Evolutionary conservation across 2,113 vertebrate species (phyloP).

Genomic region (Agapornis roseicollis): DNA sequence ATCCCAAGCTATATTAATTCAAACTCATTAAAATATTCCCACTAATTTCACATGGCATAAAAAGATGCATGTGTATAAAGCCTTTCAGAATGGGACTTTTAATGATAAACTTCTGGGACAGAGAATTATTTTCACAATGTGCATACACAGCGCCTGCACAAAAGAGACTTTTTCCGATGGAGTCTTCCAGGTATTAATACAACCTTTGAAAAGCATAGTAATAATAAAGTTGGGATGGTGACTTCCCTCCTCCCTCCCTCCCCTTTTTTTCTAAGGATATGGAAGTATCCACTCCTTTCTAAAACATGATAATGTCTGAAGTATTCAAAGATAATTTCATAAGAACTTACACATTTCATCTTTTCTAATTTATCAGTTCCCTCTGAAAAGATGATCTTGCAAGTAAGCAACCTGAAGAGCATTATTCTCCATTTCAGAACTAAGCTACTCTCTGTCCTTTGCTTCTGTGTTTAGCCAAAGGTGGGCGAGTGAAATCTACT

Average conservation of each 20-base stretch:
- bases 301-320: neutral
- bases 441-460: neutral
- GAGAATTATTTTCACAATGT: neutral
- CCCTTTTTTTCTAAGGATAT: neutral
- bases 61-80: neutral
- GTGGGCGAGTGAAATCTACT: neutral
- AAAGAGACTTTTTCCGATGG: neutral
- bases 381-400: neutral
- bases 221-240: neutral
- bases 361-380: neutral
- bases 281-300: neutral
- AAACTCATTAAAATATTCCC: neutral
- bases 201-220: neutral
- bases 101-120: neutral
- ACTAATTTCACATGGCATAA: neutral
- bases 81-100: neutral
- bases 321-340: neutral
- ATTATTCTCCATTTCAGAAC: neutral
- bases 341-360: neutral
- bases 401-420: neutral
- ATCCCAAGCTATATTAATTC: neutral
- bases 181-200: neutral
- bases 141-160: neutral
- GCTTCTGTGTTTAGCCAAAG: neutral
- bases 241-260: rapidly evolving